Conservation (phyloP, 1,140 invertebrate species). For the Drosophila orena region DNA sequence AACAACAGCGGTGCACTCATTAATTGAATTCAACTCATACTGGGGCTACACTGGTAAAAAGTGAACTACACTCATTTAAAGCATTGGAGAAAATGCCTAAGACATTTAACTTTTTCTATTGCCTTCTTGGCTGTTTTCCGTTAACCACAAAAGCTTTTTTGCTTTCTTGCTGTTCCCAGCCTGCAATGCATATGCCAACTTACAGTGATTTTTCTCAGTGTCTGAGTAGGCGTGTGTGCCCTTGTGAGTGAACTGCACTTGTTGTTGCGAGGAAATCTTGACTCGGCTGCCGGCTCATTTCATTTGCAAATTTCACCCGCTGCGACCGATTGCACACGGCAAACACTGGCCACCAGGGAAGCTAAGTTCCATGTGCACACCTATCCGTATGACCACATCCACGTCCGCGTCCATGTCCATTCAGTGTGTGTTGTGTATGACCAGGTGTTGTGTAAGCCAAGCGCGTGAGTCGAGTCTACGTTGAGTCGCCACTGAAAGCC, state of each 20-base stretch:
- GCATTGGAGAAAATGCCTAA: too few species aligned
- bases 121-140: neutral
- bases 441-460: conserved; percentile 34
- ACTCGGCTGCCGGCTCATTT: conserved; percentile 54
- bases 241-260: conserved; percentile 28
- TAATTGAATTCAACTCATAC: conserved; percentile 37
- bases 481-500: conserved; percentile 38
- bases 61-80: too few species aligned
- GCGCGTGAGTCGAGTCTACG: conserved; percentile 24
- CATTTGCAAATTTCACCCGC: conserved; percentile 64
- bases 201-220: neutral
- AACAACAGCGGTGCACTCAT: conserved; percentile 26
- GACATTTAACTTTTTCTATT: too few species aligned
- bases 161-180: neutral
- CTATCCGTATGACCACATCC: conserved; percentile 3
- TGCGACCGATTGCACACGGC: conserved; percentile 48
- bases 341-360: conserved; percentile 35
- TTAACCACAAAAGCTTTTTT: neutral
- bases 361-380: conserved; percentile 18
- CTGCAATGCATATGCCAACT: neutral
- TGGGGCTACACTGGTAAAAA: conserved; percentile 6
- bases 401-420: neutral
- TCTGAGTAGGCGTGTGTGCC: conserved; percentile 12
- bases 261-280: conserved; percentile 38
- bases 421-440: neutral